phyloP scores from a whole-genome alignment of 2,797 vertebrate genomes.

The Onychomys torridus region DNA sequence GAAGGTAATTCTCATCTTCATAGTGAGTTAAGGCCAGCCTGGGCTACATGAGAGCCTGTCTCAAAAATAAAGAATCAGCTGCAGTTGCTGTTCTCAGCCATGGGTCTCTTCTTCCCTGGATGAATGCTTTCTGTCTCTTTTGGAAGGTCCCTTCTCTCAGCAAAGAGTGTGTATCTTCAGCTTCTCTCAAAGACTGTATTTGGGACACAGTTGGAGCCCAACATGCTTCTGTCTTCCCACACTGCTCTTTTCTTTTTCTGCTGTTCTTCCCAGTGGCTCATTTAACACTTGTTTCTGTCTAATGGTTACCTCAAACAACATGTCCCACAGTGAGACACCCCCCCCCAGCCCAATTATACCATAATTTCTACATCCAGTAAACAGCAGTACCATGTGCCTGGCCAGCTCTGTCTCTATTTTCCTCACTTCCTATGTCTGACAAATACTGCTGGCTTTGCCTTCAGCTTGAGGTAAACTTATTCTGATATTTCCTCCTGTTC shows the following conservation, averaged over 20 bases:
- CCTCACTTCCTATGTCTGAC: not conserved
- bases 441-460: not conserved
- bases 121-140: not conserved
- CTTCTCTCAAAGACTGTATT: not conserved
- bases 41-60: not conserved
- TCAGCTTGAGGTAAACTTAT: not conserved
- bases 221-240: too few relatives aligned
- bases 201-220: not conserved
- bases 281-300: not conserved
- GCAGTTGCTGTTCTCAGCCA: not conserved
- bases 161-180: not conserved
- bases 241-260: not conserved
- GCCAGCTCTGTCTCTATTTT: not conserved
- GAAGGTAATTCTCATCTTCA: not conserved
- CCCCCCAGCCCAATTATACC: not conserved
- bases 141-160: not conserved
- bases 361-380: not conserved
- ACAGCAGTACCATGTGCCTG: not conserved
- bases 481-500: too few relatives aligned
- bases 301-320: not conserved
- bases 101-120: not conserved
- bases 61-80: not conserved
- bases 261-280: not conserved
- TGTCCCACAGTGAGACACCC: not conserved
- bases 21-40: not conserved